Conservation (phyloP, 2,888 invertebrate genomes). For the Dysmachus trigonus region DNA sequence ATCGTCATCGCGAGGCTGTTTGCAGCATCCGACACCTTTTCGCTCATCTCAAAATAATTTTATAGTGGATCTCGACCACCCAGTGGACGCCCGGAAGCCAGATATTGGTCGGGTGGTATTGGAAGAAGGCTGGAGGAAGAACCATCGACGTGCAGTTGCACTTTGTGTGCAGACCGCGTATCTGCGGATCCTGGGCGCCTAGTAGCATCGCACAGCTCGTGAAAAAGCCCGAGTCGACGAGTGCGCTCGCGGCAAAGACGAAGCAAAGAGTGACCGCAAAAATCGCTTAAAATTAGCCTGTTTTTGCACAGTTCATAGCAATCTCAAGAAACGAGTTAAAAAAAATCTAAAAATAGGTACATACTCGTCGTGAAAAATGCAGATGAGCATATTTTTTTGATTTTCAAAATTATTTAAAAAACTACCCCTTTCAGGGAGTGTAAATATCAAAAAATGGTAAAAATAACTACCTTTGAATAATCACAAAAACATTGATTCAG, state of each 20-base stretch:
- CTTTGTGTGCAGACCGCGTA: background rate
- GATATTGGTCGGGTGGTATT: background rate
- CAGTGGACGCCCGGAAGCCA: background rate
- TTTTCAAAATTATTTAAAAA: too few species aligned
- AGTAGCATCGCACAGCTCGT: background rate
- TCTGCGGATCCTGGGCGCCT: background rate
- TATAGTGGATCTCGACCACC: background rate
- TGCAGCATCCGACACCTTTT: background rate
- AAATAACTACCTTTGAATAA: too few species aligned
- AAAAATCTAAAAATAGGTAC: too few species aligned
- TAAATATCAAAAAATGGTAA: too few species aligned
- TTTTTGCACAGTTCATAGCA: too few species aligned
- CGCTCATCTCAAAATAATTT: background rate
- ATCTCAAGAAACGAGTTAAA: too few species aligned
- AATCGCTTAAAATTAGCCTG: too few species aligned
- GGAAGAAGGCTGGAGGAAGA: background rate
- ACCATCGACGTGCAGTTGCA: constrained; percentile 1
- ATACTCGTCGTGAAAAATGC: too few species aligned
- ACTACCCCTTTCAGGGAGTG: too few species aligned
- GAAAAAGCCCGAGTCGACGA: background rate
- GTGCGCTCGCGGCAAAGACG: background rate
- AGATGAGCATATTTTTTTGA: too few species aligned
- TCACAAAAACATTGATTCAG: too few species aligned
- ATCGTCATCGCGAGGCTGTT: background rate
- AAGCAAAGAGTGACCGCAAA: too few species aligned